Conservation (phyloP, 2,888 invertebrate genomes). For the Luperina testacea region DNA sequence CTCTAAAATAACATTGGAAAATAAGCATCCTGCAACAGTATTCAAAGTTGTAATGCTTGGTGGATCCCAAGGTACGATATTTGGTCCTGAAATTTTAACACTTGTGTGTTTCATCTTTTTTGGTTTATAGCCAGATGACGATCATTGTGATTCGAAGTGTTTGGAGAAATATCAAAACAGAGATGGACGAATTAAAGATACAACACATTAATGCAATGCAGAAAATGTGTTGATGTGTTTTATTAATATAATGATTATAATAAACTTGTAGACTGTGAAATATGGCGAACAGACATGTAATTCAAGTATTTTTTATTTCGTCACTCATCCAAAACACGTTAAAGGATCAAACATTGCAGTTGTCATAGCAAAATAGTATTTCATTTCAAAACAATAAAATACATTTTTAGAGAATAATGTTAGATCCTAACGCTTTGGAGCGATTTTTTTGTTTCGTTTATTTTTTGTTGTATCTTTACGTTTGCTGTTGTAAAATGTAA, state of each 20-base stretch:
- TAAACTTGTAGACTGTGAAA: slow-evolving; percentile 16
- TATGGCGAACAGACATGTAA: slow-evolving; percentile 57
- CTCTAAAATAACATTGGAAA: background rate
- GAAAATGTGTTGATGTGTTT: background rate
- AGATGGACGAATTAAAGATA: background rate
- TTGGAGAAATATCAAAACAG: background rate
- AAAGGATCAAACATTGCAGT: slow-evolving; percentile 65
- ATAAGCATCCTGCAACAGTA: background rate
- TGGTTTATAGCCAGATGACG: no score
- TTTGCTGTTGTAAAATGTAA: slow-evolving; percentile 75
- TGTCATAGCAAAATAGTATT: slow-evolving; percentile 38
- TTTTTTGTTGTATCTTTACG: slow-evolving; percentile 66
- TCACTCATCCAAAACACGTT: slow-evolving; percentile 67
- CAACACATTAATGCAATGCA: background rate
- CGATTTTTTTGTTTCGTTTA: slow-evolving; percentile 67
- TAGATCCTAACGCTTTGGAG: slow-evolving; percentile 76
- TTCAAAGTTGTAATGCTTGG: background rate
- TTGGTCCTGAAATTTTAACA: background rate
- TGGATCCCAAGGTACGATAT: slow-evolving; percentile 7
- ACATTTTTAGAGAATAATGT: slow-evolving; percentile 47
- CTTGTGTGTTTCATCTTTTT: background rate
- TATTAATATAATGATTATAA: background rate
- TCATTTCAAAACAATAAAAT: slow-evolving; percentile 11
- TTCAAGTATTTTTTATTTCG: slow-evolving; percentile 44
- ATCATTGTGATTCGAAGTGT: background rate